Conservation (phyloP, 2,888 invertebrate genomes). For the Epinotia brunnichana region DNA sequence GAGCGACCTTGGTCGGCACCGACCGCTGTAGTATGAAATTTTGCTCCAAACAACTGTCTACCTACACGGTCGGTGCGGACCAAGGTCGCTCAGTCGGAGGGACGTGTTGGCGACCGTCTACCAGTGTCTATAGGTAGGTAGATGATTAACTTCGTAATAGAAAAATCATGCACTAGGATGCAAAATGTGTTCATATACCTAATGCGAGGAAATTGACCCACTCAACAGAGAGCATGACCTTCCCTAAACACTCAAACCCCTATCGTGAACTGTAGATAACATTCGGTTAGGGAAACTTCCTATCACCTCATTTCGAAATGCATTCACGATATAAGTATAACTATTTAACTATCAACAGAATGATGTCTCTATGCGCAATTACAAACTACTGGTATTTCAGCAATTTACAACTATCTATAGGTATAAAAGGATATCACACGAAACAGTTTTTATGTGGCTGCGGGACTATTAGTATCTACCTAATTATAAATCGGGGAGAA, state of each 20-base stretch:
- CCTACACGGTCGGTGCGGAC: too few relatives aligned
- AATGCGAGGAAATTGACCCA: neutral
- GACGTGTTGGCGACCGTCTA: too few relatives aligned
- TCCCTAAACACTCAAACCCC: neutral
- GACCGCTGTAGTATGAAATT: too few relatives aligned
- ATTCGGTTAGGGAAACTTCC: slow-evolving; percentile 24
- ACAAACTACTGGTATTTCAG: neutral
- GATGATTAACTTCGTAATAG: too few relatives aligned
- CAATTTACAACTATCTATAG: neutral
- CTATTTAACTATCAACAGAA: slow-evolving; percentile 2
- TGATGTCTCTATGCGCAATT: neutral
- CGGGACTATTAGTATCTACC: neutral
- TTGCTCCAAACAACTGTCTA: too few relatives aligned
- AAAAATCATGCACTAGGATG: too few relatives aligned
- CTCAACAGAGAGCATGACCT: slow-evolving; percentile 1
- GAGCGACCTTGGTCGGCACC: too few relatives aligned
- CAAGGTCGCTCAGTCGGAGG: too few relatives aligned
- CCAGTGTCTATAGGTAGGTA: too few relatives aligned
- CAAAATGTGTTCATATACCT: too few relatives aligned
- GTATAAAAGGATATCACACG: too few relatives aligned
- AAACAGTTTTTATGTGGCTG: too few relatives aligned
- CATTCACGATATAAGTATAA: neutral
- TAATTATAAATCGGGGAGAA: neutral
- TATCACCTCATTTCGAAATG: slow-evolving; percentile 12
- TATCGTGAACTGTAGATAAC: neutral